Base-by-base conservation (phyloP, 2,888 invertebrate genomes). In the Alcis repandata region DNA sequence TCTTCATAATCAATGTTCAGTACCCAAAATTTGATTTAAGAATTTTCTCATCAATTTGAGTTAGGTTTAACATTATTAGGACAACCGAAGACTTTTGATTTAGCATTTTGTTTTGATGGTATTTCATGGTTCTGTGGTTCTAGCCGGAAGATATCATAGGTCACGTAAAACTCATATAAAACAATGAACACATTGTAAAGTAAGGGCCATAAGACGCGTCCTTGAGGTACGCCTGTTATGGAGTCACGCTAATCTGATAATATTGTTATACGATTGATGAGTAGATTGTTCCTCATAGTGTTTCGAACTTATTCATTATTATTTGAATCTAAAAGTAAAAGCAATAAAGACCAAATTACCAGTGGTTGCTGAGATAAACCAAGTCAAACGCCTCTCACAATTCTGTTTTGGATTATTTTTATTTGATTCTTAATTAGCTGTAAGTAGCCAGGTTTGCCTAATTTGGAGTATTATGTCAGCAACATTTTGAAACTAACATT, bases 231-330 rank as follows among this genome's bases (percentile, higher is more conserved):
- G 54, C 67, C 59, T 51, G 51, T 63, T 56, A 59, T 32, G 11
- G 59, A 67, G 59, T 62, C 67, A 67, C 54, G 67, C 43, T 66
- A 67, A 62, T 67, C 67, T 52, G 67, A 67, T 67, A 62, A 67
- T 67, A 57, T 61, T 57, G 40, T 61, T 66, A 59, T 36, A 57
- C 38, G 53, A 20, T 41, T 53, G 59, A 63, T 54, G 48, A 48
- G 17, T 48, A 54, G 63, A 63, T 59, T 40, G 53, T 59, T 63
- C 48, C 46, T 52, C 19, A 8, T 33, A 19, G 17, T 20, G 6
- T 36, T 51, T 11, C 8, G 8, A 20, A 22, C 9, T 51, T 19
- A 9, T 36, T 38, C 13, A 13, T 13, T 51, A 33, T 51, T 20
- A 36, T 48, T 48, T 38, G 17, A 22, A 63, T 15, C 53, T 9